Base-by-base conservation (phyloP, 2,113 vertebrate species). In the Lophura nycthemera region DNA sequence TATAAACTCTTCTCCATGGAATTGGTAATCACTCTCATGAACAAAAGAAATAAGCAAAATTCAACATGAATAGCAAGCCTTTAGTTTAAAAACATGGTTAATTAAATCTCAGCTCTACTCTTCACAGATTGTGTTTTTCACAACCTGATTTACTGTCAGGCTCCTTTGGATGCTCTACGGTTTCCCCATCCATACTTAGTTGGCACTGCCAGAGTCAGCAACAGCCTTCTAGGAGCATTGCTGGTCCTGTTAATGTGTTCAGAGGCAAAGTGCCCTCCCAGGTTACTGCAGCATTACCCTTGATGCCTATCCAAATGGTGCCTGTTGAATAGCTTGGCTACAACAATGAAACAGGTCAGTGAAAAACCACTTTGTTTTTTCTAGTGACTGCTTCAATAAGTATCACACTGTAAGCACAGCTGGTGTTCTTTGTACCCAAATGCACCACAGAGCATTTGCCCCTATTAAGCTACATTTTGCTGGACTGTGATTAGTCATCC, bases 1-100 rank as follows among this genome's bases (percentile, higher is more conserved):
- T 77, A 36, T 92, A 88, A 96, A 88, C n/a, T 86, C 69, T 90
- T 86, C 56, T 91, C 42, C 83, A 4, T 71, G 43, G 67, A 93
- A 85, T 34, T 89, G n/a, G 14, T 76, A 79, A 85, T 86, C 20
- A 0, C 5, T 40, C 24, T 84, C n/a, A 59, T 19, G 36, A 71
- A 72, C 52, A 81, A 76, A 93, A 65, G 47, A 78, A 76, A 90
- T 80, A 96, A 69, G 6, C 36, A 48, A 94, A 83, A 65, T 12
- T 77, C 29, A 84, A 89, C 8, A 83, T 11, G 11, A 91, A 91
- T 65, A 67, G 61, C 84, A 87, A 66, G 3, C 4, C 86, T 82
- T 57, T 40, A 5, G 8, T 69, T 91, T 83, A 80, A 88, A 85
- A 95, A 83, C 12, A 2, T 61, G 32, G 83, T 86, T 77, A 80